A percentile compares a stretch with the other conserved stretches of the same genome.
These are phyloP conservation scores for Crossaster papposus DNA, from an alignment of 53 echinoderm and acorn worm species.

Conservation along the genomic window DNA sequence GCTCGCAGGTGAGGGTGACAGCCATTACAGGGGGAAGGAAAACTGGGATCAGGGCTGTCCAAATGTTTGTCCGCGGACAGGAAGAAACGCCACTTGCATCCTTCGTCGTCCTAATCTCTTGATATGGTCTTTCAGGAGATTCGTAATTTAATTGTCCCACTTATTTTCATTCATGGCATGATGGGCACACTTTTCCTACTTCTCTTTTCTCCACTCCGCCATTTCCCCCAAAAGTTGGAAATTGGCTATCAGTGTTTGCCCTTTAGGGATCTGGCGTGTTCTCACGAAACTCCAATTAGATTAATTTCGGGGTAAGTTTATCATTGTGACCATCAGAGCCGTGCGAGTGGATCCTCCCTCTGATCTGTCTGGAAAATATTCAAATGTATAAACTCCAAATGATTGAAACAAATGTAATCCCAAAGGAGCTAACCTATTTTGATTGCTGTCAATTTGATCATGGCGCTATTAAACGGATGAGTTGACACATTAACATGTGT, in stretches of 20 bases:
- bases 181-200: not conserved
- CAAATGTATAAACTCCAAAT: not conserved
- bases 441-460: not conserved
- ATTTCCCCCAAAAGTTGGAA: conserved; percentile 20
- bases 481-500: too few relatives aligned
- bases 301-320: conserved; percentile 8
- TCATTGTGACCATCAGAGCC: conserved; percentile 24
- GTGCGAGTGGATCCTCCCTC: conserved; percentile 18
- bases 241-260: conserved; percentile 52
- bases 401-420: not conserved
- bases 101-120: conserved; percentile 42
- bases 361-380: conserved; percentile 44
- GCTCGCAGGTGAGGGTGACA: conserved; percentile 56
- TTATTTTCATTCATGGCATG: not conserved
- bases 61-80: conserved; percentile 48
- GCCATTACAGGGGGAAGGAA: conserved; percentile 23
- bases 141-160: conserved; percentile 56
- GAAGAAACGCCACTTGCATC: conserved; percentile 48
- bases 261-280: conserved; percentile 42
- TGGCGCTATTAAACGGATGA: too few relatives aligned
- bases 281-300: conserved; percentile 50
- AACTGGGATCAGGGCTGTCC: conserved; percentile 38
- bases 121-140: conserved; percentile 49
- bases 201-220: not conserved
- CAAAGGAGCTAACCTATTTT: not conserved